Base-by-base conservation (phyloP, 2,888 invertebrate species). In the Hypena proboscidalis region DNA sequence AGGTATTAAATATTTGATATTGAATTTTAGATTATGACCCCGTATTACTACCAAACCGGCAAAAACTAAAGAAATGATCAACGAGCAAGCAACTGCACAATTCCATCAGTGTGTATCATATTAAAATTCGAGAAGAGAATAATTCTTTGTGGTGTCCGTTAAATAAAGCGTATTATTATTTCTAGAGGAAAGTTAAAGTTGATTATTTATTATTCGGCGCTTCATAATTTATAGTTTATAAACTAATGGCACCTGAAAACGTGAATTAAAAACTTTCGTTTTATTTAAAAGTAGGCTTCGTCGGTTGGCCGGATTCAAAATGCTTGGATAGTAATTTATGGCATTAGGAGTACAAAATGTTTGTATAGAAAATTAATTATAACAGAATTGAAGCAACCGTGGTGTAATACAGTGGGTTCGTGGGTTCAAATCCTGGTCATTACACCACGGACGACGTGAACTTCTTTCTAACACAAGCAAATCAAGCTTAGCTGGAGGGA, bases 131-230 rank as follows among this genome's bases (percentile, higher is more conserved):
- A 15, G 27, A 33, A 10, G 20, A 45, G 22, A 10, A 52, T 34
- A 41, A 46, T 30, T 53, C 30, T 46, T 38, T 57, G 48, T 32
- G 43, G 54, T 44, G 26, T 37, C 26, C 11, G 29, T 53, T 61
- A 46, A 61, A 62, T 59, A 58, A 61, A 53, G 4, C 38, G 38
- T 45, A 48, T 44, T 49, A 58, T 39, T 43, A 59, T 44, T 53
- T 49, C 43, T 44, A 31, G 19, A 13, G 20, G 37, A 14, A 39
- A 43, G 25, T 39, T 61, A 47, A n/a, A n/a, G n/a, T 46, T 20
- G 38, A 41, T 57, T 46, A 25, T 46, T 49, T 39, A 46, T 37
- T 59, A 56, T 41, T 34, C 30, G 4, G 37, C 29, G 45, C 30
- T 46, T 8, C 22, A 39, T 21, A 34, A 39, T 48, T 38, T 40